Conservation (phyloP, 2,113 vertebrate species). For the Lasiurus cinereus region DNA sequence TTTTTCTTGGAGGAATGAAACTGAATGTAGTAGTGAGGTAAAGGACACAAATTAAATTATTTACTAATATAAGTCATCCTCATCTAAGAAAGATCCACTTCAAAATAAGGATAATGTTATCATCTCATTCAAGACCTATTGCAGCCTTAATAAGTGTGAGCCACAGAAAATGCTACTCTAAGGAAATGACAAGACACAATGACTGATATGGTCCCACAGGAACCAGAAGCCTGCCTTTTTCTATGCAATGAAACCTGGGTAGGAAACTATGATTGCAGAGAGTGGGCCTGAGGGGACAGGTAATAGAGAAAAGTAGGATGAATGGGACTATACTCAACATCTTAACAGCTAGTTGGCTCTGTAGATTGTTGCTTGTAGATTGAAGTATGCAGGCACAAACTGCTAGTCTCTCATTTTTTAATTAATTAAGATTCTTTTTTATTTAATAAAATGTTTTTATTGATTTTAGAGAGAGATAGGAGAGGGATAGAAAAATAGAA, state of each 20-base stretch:
- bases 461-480: no score
- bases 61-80: not conserved
- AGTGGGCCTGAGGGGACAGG: not conserved
- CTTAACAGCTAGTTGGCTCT: not conserved
- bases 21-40: not conserved
- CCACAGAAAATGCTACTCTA: not conserved
- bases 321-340: not conserved
- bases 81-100: not conserved
- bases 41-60: not conserved
- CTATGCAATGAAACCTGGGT: fast-evolving
- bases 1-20: slow-evolving; percentile 45
- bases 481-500: no score
- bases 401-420: not conserved
- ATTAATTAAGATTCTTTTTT: no score
- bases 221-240: not conserved
- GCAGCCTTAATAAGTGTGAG: not conserved
- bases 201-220: not conserved
- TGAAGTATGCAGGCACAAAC: not conserved
- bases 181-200: not conserved
- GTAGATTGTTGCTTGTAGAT: not conserved
- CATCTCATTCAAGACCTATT: not conserved
- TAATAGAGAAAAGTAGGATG: not conserved
- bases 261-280: not conserved
- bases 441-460: no score
- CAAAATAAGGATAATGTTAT: slow-evolving; percentile 22